These are phyloP conservation scores for Gonioctena quinquepunctata DNA, from an alignment of 1,140 invertebrate genomes.

Conservation along the genomic window DNA sequence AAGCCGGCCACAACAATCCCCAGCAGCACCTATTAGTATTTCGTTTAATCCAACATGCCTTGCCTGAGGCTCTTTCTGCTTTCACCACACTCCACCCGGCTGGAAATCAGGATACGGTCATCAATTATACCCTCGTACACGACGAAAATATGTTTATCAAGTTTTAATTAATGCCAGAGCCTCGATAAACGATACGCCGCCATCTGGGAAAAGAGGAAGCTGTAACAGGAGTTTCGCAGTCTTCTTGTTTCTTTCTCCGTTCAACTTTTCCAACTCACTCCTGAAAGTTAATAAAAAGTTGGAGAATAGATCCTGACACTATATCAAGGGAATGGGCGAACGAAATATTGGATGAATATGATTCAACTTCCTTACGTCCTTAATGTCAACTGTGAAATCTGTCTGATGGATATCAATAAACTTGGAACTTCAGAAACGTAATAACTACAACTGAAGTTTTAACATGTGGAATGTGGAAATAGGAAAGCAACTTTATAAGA, in stretches of 20 bases:
- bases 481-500: too few relatives aligned
- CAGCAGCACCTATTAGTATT: conserved; percentile 2
- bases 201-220: conserved; percentile 19
- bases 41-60: neutral
- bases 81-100: conserved; percentile 15
- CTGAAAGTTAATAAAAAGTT: conserved; percentile 31
- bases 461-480: too few relatives aligned
- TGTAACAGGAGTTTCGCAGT: conserved; percentile 21
- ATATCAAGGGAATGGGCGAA: conserved; percentile 24
- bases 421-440: too few relatives aligned
- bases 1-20: neutral
- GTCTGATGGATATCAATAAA: too few relatives aligned
- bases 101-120: conserved; percentile 22
- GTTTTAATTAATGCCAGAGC: conserved; percentile 32
- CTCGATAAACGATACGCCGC: conserved; percentile 28
- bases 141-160: conserved; percentile 35
- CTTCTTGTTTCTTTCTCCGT: conserved; percentile 18
- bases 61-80: neutral
- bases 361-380: neutral
- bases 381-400: too few relatives aligned
- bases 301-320: conserved; percentile 28
- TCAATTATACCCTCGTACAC: conserved; percentile 28
- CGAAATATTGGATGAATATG: conserved; percentile 27
- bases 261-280: conserved; percentile 23
- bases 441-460: too few relatives aligned